Evolutionary conservation across 2,888 invertebrate species (phyloP).

Genomic region (Trachelus iudaicus): DNA sequence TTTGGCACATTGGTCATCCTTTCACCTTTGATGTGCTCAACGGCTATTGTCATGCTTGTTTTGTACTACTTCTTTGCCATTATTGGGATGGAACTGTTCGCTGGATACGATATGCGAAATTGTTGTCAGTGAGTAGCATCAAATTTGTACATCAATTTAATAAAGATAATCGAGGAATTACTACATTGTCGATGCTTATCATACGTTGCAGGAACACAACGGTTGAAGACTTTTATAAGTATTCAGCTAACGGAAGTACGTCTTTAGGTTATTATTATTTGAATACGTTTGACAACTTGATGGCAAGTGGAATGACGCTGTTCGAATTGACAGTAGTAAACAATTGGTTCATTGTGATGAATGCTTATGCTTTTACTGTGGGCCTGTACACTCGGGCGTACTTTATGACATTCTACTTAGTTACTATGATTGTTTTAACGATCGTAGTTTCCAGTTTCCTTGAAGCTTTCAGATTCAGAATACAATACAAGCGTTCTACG

Average conservation of each 20-base stretch:
- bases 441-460: constrained; percentile 90
- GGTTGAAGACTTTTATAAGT: constrained; percentile 85
- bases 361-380: constrained; percentile 80
- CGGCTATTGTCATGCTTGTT: constrained; percentile 84
- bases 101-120: constrained; percentile 78
- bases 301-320: constrained; percentile 83
- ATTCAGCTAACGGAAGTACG: constrained; percentile 74
- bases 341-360: constrained; percentile 94
- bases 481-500: constrained; percentile 86
- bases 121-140: constrained; percentile 80
- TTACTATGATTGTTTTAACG: constrained; percentile 91
- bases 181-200: constrained; percentile 9
- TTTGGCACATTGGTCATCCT: constrained; percentile 85
- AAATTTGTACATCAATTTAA: constrained; percentile 9
- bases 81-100: constrained; percentile 89
- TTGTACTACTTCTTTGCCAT: constrained; percentile 92
- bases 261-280: constrained; percentile 86
- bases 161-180: background rate
- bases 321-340: constrained; percentile 92
- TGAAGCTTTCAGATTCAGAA: constrained; percentile 88
- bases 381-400: constrained; percentile 82
- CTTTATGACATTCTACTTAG: constrained; percentile 89
- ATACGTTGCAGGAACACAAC: constrained; percentile 77
- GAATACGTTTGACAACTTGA: constrained; percentile 85
- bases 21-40: constrained; percentile 85